These are phyloP conservation scores for Malurus elegans DNA, from an alignment of 2,113 vertebrate genomes.

Conservation along the genomic window DNA sequence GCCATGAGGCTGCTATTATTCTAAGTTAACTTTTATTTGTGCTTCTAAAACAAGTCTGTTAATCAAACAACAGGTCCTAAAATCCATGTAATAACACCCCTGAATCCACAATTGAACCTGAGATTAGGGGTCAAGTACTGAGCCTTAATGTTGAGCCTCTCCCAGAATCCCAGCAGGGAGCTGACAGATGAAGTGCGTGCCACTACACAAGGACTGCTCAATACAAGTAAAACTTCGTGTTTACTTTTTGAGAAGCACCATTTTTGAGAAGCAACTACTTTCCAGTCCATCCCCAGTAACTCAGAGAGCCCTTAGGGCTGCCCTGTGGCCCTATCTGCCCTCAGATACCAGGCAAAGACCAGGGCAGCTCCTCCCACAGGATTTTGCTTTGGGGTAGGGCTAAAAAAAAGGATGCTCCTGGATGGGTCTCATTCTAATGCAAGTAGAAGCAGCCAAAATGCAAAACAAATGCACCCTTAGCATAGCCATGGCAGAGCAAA, in stretches of 20 bases:
- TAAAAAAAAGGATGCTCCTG: accelerated
- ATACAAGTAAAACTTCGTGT: accelerated
- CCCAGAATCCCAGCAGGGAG: not conserved
- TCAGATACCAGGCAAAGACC: not conserved
- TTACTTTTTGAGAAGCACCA: not conserved
- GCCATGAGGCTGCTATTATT: not conserved
- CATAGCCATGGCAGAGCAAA: not conserved
- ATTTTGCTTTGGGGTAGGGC: not conserved
- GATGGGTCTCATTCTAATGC: not conserved
- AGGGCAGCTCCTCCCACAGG: not conserved
- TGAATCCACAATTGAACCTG: not conserved
- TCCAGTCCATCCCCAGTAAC: not conserved
- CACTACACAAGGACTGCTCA: accelerated
- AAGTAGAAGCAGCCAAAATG: not conserved
- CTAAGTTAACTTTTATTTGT: not conserved
- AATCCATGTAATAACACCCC: not conserved
- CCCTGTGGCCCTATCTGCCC: not conserved
- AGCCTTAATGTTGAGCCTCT: not conserved
- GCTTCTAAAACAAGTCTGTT: not conserved
- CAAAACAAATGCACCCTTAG: not conserved
- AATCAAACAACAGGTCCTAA: not conserved
- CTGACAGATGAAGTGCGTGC: not conserved
- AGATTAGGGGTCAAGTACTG: not conserved
- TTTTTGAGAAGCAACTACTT: not conserved
- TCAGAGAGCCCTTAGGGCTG: not conserved